A percentile compares a stretch with the other conserved stretches of the same genome.
Evolutionary conservation across 53 echinoderm and acorn worm genomes (phyloP).

Genomic region (Paracentrotus lividus): DNA sequence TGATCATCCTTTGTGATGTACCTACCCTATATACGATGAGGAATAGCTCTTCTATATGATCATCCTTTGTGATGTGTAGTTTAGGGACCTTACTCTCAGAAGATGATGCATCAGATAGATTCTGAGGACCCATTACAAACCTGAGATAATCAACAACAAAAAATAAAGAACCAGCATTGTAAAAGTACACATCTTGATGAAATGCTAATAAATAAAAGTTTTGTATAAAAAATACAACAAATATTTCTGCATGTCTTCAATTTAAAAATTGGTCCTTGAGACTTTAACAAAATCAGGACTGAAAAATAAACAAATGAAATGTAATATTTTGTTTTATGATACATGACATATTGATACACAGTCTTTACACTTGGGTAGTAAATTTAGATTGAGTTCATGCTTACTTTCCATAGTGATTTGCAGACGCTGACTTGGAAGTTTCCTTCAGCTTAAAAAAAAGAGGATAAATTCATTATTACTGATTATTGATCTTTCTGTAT

Average conservation of each 20-base stretch:
- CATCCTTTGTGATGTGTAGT: constrained; percentile 85
- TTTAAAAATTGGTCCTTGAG: no score
- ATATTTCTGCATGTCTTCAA: not conserved
- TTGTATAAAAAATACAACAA: not conserved
- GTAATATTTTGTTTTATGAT: not conserved
- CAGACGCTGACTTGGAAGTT: constrained; percentile 75
- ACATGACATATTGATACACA: not conserved
- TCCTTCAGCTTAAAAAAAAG: constrained; percentile 74
- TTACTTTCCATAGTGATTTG: constrained; percentile 94
- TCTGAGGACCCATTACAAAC: constrained; percentile 85
- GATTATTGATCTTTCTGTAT: not conserved
- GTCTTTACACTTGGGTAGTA: not conserved
- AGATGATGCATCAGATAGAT: constrained; percentile 57
- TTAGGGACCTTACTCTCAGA: constrained; percentile 78
- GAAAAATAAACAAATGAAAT: not conserved
- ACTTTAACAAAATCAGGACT: not conserved
- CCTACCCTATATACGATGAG: constrained; percentile 92
- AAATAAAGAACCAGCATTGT: no score
- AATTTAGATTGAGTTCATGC: constrained; percentile 3
- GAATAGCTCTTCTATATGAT: constrained; percentile 82
- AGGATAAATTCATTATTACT: not conserved
- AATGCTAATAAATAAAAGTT: not conserved
- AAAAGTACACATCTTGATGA: not conserved
- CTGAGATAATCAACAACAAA: constrained; percentile 59
- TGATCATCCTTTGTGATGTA: no score